phyloP scores from a whole-genome alignment of 2,113 vertebrate genomes.

The Crotalus tigris region DNA sequence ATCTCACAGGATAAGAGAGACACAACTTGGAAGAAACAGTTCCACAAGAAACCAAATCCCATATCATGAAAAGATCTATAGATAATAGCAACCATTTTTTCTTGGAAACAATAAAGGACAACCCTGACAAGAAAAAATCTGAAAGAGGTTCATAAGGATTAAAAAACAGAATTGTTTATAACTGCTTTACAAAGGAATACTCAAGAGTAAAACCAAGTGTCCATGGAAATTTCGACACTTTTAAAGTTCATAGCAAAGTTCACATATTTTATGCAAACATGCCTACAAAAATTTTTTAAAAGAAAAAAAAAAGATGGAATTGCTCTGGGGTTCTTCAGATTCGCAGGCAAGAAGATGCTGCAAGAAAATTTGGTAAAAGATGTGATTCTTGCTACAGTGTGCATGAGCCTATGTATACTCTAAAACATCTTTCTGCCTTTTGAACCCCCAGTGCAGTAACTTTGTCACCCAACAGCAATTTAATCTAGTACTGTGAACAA shows the following conservation, averaged over 20 bases:
- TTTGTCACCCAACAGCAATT: not conserved
- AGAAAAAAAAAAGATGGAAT: not conserved
- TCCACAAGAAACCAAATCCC: not conserved
- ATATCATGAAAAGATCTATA: not conserved
- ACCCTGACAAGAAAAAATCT: not conserved
- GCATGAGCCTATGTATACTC: not conserved
- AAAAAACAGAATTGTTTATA: not conserved
- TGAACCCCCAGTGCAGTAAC: not conserved
- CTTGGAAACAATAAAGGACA: not conserved
- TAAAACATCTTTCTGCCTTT: not conserved
- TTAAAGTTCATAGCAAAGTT: not conserved
- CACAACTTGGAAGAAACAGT: not conserved
- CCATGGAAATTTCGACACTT: not conserved
- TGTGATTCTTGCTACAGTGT: not conserved
- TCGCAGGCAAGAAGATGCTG: not conserved
- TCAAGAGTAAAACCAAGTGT: not conserved
- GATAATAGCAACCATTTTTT: not conserved
- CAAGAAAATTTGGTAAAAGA: not conserved
- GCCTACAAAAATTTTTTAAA: not conserved
- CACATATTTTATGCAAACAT: not conserved
- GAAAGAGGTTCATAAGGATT: not conserved
- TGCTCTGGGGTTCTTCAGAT: not conserved
- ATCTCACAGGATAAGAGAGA: not conserved
- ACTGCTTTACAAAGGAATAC: not conserved
- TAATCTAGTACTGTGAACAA: not conserved